phyloP scores from a whole-genome alignment of 2,797 vertebrate genomes.

The Alcedo quadribrachys region DNA sequence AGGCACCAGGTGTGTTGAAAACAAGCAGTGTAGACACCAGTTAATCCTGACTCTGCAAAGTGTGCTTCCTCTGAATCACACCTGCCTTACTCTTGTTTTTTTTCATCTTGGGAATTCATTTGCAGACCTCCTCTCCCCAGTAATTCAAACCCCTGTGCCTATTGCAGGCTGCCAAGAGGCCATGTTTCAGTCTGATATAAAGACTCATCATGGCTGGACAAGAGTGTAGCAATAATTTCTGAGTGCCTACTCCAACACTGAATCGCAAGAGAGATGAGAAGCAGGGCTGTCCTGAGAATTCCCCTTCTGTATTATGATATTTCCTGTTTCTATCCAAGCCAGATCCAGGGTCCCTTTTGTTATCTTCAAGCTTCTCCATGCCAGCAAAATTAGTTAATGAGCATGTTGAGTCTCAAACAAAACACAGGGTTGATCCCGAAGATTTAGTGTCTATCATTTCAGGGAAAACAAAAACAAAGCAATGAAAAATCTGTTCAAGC shows the following conservation, averaged over 20 bases:
- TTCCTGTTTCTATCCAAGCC: not conserved
- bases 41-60: not conserved
- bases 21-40: not conserved
- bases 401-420: not conserved
- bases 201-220: not conserved
- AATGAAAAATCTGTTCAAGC: not conserved
- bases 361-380: not conserved
- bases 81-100: not conserved
- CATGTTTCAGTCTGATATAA: not conserved
- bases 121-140: not conserved
- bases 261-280: accelerated
- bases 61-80: not conserved
- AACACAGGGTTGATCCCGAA: not conserved
- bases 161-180: not conserved
- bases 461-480: not conserved
- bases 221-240: not conserved
- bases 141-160: not conserved
- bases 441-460: not conserved
- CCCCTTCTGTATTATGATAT: not conserved
- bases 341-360: not conserved
- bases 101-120: not conserved
- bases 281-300: not conserved
- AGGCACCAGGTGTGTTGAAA: not conserved
- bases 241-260: not conserved
- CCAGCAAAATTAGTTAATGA: constrained; percentile 37